These are phyloP conservation scores for Drosophila eugracilis DNA, from an alignment of 1,140 invertebrate genomes.

Conservation along the genomic window DNA sequence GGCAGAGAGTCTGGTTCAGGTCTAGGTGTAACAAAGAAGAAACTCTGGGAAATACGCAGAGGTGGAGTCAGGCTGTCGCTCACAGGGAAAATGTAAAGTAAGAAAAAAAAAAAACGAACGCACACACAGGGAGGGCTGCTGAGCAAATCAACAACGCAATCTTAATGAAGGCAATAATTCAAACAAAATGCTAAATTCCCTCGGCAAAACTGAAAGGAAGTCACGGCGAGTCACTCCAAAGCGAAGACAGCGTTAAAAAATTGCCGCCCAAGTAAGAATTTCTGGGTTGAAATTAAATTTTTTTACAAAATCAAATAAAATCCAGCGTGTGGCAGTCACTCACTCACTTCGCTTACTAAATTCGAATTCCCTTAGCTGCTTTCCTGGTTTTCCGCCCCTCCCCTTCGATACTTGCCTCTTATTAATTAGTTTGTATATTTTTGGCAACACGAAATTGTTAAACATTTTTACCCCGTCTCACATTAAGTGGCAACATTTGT, in stretches of 20 bases:
- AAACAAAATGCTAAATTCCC: constrained; percentile 84
- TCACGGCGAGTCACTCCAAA: constrained; percentile 47
- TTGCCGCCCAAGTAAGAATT: constrained; percentile 72
- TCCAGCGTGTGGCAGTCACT: constrained; percentile 68
- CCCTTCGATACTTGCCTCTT: constrained; percentile 47
- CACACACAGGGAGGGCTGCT: constrained; percentile 11
- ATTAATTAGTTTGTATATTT: constrained; percentile 83
- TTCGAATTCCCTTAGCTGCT: constrained; percentile 6
- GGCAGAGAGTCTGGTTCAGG: constrained; percentile 16
- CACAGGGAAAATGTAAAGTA: constrained; percentile 30
- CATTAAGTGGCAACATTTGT: constrained; percentile 82
- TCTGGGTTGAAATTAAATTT: constrained; percentile 80
- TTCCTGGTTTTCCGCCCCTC: constrained; percentile 14
- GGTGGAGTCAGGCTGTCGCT: constrained; percentile 66
- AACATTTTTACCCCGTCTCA: constrained; percentile 75
- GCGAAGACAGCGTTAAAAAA: constrained; percentile 59
- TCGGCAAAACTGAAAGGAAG: constrained; percentile 73
- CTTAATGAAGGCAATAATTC: constrained; percentile 85
- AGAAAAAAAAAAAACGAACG: constrained; percentile 2
- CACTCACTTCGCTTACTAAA: constrained; percentile 11
- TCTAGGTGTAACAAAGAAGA: constrained; percentile 56
- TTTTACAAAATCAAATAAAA: constrained; percentile 83
- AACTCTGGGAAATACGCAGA: constrained; percentile 37
- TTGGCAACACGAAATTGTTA: constrained; percentile 78
- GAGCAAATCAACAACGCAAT: constrained; percentile 81